These are phyloP conservation scores for Callochromis pleurospilus DNA, from an alignment of 2,113 vertebrate genomes.

Conservation along the genomic window DNA sequence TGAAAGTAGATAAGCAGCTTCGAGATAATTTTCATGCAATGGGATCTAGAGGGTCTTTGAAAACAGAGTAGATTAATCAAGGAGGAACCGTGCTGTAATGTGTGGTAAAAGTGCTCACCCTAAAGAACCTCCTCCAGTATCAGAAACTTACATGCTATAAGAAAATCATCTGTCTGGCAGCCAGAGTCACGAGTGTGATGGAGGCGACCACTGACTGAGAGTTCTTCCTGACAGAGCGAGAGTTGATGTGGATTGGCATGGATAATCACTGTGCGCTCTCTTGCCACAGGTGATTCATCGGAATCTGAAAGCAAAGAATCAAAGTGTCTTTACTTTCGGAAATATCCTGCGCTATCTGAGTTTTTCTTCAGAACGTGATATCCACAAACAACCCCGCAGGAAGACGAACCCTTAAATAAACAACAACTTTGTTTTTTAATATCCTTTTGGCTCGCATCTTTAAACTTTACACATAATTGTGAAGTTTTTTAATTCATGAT, in stretches of 20 bases:
- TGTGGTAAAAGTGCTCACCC: neutral
- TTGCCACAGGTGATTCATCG: conserved; percentile 94
- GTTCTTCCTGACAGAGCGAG: conserved; percentile 73
- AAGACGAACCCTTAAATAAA: neutral
- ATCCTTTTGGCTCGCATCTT: neutral
- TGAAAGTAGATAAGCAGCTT: neutral
- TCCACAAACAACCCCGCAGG: neutral
- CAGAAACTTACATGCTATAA: conserved; percentile 76
- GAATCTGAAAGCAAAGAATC: conserved; percentile 78
- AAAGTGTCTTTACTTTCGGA: conserved; percentile 15
- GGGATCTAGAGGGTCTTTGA: neutral
- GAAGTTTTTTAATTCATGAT: neutral
- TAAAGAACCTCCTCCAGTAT: neutral
- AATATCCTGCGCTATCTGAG: neutral
- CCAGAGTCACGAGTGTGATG: conserved; percentile 91
- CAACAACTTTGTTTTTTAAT: neutral
- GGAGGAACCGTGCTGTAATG: neutral
- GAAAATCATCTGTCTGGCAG: conserved; percentile 96
- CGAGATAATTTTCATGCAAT: neutral
- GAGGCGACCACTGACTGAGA: conserved; percentile 78
- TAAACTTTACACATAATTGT: neutral
- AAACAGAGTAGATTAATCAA: neutral
- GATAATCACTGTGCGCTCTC: conserved; percentile 92
- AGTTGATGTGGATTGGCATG: conserved; percentile 86
- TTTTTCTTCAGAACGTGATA: neutral